Evolutionary conservation across 2,888 invertebrate genomes (phyloP).

Genomic region (Mythimna pallens): DNA sequence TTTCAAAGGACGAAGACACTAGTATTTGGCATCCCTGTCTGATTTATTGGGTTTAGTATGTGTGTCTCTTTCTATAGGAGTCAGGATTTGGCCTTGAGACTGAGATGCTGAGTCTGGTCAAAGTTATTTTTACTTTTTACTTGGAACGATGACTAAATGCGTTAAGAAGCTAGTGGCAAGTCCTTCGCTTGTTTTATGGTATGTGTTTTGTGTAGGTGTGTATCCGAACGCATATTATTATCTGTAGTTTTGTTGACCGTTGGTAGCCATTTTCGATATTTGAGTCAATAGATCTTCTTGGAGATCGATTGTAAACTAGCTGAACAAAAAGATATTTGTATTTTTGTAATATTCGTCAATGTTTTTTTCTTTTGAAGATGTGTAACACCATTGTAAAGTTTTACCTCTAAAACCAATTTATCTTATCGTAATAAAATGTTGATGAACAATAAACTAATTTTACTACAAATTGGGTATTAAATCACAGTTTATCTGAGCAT

Average conservation of each 20-base stretch:
- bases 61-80: constrained; percentile 75
- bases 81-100: constrained; percentile 90
- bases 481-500: neutral
- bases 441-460: constrained; percentile 11
- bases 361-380: neutral
- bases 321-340: too few species aligned
- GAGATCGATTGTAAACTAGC: neutral
- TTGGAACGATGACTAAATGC: constrained; percentile 89
- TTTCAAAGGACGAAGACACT: constrained; percentile 90
- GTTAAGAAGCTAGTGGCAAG: constrained; percentile 79
- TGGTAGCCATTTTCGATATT: constrained; percentile 63
- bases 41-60: constrained; percentile 50
- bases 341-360: too few species aligned
- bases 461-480: constrained; percentile 10
- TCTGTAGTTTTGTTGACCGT: constrained; percentile 63
- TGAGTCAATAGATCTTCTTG: constrained; percentile 28
- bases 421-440: constrained; percentile 3
- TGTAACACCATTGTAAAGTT: constrained; percentile 5
- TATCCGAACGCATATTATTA: constrained; percentile 64
- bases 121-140: constrained; percentile 90
- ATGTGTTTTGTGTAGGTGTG: constrained; percentile 67
- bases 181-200: constrained; percentile 68
- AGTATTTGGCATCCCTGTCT: constrained; percentile 69
- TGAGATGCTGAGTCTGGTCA: constrained; percentile 85
- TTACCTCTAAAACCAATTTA: neutral